phyloP scores from a whole-genome alignment of 2,113 vertebrate species.

The Rhadina sibilatrix region DNA sequence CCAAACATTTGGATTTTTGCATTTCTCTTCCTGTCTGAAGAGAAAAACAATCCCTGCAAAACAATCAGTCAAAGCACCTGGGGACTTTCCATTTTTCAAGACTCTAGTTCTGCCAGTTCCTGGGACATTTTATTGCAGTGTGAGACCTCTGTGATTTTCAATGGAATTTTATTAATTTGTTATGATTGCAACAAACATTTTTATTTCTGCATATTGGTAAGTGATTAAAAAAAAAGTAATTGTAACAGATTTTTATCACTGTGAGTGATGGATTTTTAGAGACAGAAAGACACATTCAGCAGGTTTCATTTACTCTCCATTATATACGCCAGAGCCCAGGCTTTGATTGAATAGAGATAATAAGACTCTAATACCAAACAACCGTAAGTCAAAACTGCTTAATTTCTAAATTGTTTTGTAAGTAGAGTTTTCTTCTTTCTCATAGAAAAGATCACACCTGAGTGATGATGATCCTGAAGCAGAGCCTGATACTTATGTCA shows the following conservation, averaged over 20 bases:
- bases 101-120: not conserved
- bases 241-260: not conserved
- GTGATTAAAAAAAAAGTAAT: not conserved
- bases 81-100: not conserved
- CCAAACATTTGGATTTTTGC: not conserved
- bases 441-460: not conserved
- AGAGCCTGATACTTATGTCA: not conserved
- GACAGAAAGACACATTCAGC: not conserved
- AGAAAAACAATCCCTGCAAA: not conserved
- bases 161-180: not conserved
- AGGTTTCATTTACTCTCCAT: not conserved
- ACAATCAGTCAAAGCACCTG: not conserved
- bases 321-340: not conserved
- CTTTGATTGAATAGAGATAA: not conserved
- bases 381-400: not conserved
- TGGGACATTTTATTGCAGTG: not conserved
- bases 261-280: not conserved
- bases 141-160: not conserved
- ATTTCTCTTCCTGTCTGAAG: not conserved
- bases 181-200: not conserved
- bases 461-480: not conserved
- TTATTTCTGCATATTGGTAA: not conserved
- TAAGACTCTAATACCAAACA: not conserved
- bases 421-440: not conserved
- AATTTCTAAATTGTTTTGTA: not conserved